Evolutionary conservation across 1,140 invertebrate species (phyloP).

Genomic region (Mercenaria mercenaria): DNA sequence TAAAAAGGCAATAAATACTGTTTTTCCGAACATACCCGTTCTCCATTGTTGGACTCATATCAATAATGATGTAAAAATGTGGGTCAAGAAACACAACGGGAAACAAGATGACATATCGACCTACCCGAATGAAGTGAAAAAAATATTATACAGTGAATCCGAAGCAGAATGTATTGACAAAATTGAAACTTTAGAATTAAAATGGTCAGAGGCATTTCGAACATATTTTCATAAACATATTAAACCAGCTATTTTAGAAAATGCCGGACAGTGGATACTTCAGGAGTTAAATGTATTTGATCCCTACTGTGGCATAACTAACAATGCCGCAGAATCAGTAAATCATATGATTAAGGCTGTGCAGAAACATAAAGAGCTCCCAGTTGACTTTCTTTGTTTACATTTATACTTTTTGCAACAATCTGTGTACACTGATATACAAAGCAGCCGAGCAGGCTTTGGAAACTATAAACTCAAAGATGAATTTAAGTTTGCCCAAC

Average conservation of each 20-base stretch:
- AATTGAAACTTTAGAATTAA: neutral
- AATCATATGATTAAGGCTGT: constrained; percentile 26
- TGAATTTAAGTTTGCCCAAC: neutral
- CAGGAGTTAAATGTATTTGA: neutral
- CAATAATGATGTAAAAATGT: neutral
- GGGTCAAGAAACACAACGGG: constrained; percentile 3
- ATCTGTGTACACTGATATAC: constrained; percentile 14
- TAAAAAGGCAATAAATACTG: neutral
- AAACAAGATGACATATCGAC: neutral
- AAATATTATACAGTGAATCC: neutral
- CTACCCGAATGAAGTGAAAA: neutral
- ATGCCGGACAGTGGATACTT: neutral
- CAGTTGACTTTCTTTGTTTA: constrained; percentile 18
- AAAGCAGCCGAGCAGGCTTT: neutral
- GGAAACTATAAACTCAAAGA: constrained; percentile 30
- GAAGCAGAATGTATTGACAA: neutral
- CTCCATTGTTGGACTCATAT: neutral
- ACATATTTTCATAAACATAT: constrained; percentile 34
- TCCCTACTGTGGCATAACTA: constrained; percentile 16
- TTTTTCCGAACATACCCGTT: neutral
- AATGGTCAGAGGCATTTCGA: neutral
- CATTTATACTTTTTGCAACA: no score
- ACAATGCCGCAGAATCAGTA: constrained; percentile 8
- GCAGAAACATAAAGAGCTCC: constrained; percentile 15
- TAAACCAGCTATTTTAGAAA: neutral